phyloP scores from a whole-genome alignment of 2,888 invertebrate species.

The Theretra japonica region DNA sequence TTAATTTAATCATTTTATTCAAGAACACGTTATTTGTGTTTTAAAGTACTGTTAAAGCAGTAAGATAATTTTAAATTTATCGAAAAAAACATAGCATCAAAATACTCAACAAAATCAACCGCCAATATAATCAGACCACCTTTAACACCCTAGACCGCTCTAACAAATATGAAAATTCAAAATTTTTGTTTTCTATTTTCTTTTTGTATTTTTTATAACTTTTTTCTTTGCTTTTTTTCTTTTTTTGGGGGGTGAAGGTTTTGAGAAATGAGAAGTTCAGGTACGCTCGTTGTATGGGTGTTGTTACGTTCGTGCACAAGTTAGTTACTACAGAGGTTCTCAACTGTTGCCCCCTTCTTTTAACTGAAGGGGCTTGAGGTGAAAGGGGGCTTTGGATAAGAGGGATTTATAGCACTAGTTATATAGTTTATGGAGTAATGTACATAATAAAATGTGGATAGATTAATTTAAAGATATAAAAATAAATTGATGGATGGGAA shows the following conservation, averaged over 20 bases:
- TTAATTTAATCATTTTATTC: too few relatives aligned
- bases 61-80: background rate
- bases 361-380: background rate
- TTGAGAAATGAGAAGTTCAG: conserved; percentile 9
- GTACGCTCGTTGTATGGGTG: conserved; percentile 23
- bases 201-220: conserved; percentile 10
- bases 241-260: conserved; percentile 13
- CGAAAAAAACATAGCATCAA: too few relatives aligned
- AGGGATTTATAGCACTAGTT: background rate
- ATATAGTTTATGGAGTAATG: background rate
- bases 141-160: background rate
- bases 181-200: conserved; percentile 9
- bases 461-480: too few relatives aligned
- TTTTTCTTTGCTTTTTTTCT: conserved; percentile 16
- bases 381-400: background rate
- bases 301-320: conserved; percentile 22
- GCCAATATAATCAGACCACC: background rate
- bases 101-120: background rate
- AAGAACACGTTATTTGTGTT: too few relatives aligned
- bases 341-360: background rate
- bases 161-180: conserved; percentile 21
- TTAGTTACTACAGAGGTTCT: conserved; percentile 23
- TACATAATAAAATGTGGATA: too few relatives aligned
- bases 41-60: too few relatives aligned
- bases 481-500: too few relatives aligned